Evolutionary conservation across 1,140 invertebrate genomes (phyloP), one percentile per base, ranked within the genome.

Genomic region (Rhopalosiphum maidis): DNA sequence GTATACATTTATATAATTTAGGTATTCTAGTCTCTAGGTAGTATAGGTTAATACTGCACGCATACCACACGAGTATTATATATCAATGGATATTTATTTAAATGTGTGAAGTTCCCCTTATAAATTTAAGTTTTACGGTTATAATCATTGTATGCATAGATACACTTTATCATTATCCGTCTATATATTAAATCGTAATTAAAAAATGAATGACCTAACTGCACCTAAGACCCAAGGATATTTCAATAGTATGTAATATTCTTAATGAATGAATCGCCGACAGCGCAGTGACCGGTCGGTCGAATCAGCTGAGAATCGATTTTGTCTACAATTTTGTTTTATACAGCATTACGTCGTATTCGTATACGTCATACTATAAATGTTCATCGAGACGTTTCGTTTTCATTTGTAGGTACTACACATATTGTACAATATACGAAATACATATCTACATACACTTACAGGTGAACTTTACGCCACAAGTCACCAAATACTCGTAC

Each of bases 181-280:
- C 85, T 86, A 46, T 86, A n/a, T 41, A n/a, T 46, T n/a, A 8
- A 9, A 46, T 46, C 22, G 85, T 86, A 46, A 86, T 86, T 43
- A 86, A 86, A 86, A 25, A 85, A 30, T 43, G 43, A 86, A 86
- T 86, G 85, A 86, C 41, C 4, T n/a, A 46, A 46, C 46, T 46
- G 1, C 8, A 46, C 11, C 46, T 46, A 68, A 30, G 23, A 30
- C 43, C 41, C 9, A 85, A 85, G 11, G 30, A 68, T 68, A 68
- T 68, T n/a, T n/a, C 9, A 68, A n/a, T 68, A n/a, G 15, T 68
- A 37, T 82, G 35, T 43, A 86, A 46, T 86, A 86, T 86, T 25
- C 22, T 43, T 35, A 87, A 87, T 87, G 86, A 87, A 87, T 87
- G 86, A 87, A 48, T 87, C 46, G 86, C 86, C 7, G 15, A 86